These are phyloP conservation scores for Gavialis gangeticus DNA, from an alignment of 2,113 vertebrate genomes.

Conservation along the genomic window DNA sequence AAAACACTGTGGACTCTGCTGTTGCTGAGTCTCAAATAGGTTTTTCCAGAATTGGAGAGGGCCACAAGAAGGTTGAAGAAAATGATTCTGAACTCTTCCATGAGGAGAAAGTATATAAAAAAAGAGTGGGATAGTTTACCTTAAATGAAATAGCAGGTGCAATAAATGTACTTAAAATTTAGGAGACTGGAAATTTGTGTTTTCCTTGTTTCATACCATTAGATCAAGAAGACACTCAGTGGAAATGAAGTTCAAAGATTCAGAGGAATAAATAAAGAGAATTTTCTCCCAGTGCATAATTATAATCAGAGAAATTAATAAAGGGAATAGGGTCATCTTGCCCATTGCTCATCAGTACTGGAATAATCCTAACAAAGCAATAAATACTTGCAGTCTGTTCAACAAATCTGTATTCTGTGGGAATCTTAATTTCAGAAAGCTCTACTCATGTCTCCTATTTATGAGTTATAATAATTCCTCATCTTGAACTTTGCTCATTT, in stretches of 20 bases:
- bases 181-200: not conserved
- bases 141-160: not conserved
- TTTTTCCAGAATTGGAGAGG: not conserved
- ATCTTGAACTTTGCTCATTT: not conserved
- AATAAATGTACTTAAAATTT: not conserved
- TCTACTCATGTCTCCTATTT: not conserved
- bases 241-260: conserved; percentile 8
- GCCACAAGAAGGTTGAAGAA: not conserved
- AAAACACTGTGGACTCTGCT: not conserved
- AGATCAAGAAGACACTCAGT: conserved; percentile 42
- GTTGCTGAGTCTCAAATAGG: not conserved
- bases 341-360: not conserved
- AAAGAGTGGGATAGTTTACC: not conserved
- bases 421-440: not conserved
- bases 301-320: not conserved
- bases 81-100: not conserved
- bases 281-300: not conserved
- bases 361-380: not conserved
- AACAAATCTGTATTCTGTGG: not conserved
- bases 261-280: not conserved
- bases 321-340: not conserved
- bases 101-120: not conserved
- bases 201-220: not conserved
- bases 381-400: not conserved
- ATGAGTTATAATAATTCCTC: not conserved